These are phyloP conservation scores for Poeciliopsis prolifica DNA, from an alignment of 2,113 vertebrate genomes.

Conservation along the genomic window DNA sequence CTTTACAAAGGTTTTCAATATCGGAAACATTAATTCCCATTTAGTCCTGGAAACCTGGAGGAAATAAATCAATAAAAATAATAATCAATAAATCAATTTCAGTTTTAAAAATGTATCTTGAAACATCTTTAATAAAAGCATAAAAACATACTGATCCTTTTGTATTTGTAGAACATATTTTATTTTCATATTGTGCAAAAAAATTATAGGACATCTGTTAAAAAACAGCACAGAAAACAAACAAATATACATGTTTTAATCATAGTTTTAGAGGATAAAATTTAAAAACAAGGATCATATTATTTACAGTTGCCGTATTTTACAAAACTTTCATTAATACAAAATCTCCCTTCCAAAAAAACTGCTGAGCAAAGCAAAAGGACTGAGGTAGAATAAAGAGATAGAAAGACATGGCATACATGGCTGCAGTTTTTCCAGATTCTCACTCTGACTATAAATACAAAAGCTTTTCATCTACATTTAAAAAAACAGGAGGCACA, in stretches of 20 bases:
- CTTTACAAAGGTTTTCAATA: background rate
- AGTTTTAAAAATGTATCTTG: background rate
- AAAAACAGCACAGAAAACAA: constrained; percentile 44
- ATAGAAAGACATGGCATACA: constrained; percentile 28
- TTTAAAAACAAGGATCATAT: constrained; percentile 48
- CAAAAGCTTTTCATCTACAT: constrained; percentile 1
- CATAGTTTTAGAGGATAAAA: constrained; percentile 49
- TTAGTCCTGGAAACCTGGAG: background rate
- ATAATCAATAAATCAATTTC: background rate
- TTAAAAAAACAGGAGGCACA: background rate
- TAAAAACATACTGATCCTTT: constrained; percentile 4
- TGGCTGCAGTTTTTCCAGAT: background rate
- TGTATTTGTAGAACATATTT: constrained; percentile 48
- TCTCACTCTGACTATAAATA: background rate
- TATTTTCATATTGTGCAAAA: constrained; percentile 80
- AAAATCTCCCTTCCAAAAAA: constrained; percentile 19
- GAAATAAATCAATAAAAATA: background rate
- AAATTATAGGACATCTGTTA: constrained; percentile 49
- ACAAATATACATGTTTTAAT: constrained; percentile 53
- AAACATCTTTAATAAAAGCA: constrained; percentile 14
- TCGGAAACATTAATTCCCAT: background rate
- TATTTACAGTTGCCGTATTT: constrained; percentile 78
- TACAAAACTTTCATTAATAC: constrained; percentile 62
- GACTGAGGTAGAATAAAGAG: constrained; percentile 80
- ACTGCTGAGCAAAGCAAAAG: constrained; percentile 59